Base-by-base conservation (phyloP, 2,797 vertebrate species). In the Vireo griseus region DNA sequence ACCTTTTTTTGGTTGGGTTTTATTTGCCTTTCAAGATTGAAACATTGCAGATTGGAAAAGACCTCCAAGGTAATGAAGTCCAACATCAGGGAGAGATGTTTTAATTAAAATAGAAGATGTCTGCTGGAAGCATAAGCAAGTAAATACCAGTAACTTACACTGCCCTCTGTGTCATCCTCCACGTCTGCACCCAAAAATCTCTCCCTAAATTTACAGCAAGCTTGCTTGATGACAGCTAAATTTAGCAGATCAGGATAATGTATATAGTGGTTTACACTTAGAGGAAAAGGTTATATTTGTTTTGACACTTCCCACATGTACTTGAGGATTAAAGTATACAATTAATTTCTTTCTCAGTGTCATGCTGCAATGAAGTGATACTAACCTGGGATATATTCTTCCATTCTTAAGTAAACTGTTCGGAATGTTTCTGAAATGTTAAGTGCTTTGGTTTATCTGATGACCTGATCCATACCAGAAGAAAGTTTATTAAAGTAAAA, bases 351-450 rank as follows among this genome's bases (percentile, higher is more conserved):
- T 79, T 68, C 67, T 58, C 9, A 5, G 8, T 61, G 72, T 86
- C 48, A 18, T 31, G 11, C 66, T 81, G 81, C 72, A 42, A 2
- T 83, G 75, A 92, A 54, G 68, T 75, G 75, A 83, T 92, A 48
- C 25, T 89, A 94, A 93, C 87, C 88, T 83, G 79, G 93, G 92
- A 91, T 82, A 92, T 74, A 86, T 92, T 69, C 45, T 77, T 74
- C 45, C 35, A 8, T 52, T 82, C 86, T 86, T 52, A 37, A 81
- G 73, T 94, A 77, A 86, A 69, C 66, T 79, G 25, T 74, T 94
- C 33, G 2, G 20, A 93, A 74, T 44, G 29, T 67, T 92, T 88
- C 79, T 82, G 76, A 75, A 88, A 81, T 13, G n/a, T 78, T 25
- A 86, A 90, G 76, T 75, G 67, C 57, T 90, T 86, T 44, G 20